A percentile compares a stretch with the other conserved stretches of the same genome.
Conservation (phyloP, 2,888 invertebrate species). For the Caenorhabditis japonica region DNA sequence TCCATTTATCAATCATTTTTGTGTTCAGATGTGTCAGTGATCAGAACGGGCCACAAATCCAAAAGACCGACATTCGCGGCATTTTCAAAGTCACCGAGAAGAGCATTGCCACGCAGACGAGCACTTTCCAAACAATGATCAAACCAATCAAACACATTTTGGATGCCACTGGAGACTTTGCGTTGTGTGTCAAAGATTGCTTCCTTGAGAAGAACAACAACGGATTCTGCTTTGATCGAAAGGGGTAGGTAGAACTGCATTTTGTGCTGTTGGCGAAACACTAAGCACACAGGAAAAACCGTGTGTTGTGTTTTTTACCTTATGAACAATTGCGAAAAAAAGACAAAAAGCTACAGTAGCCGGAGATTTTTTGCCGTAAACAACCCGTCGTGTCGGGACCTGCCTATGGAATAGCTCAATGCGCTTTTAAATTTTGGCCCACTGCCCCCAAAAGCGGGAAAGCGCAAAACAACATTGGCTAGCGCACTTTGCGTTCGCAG, state of each 20-base stretch:
- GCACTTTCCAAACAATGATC: conserved; percentile 63
- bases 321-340: too few species aligned
- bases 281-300: too few species aligned
- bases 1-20: too few species aligned
- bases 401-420: too few species aligned
- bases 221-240: conserved; percentile 74
- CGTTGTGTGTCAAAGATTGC: conserved; percentile 72
- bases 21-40: conserved; percentile 63
- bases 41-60: conserved; percentile 66
- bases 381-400: too few species aligned
- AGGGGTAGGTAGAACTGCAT: conserved; percentile 49
- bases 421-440: too few species aligned
- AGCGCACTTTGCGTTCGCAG: too few species aligned
- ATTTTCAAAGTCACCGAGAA: conserved; percentile 71
- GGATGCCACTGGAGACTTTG: conserved; percentile 72
- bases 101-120: conserved; percentile 61
- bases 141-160: conserved; percentile 69
- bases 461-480: too few species aligned
- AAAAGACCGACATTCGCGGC: conserved; percentile 70
- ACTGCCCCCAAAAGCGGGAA: too few species aligned
- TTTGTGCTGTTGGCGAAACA: too few species aligned
- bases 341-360: conserved; percentile 10
- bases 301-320: too few species aligned
- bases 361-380: too few species aligned
- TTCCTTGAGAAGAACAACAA: conserved; percentile 69